Evolutionary conservation across 2,797 vertebrate genomes (phyloP), one percentile per base, ranked within the genome.

Genomic region (Aratinga solstitialis): DNA sequence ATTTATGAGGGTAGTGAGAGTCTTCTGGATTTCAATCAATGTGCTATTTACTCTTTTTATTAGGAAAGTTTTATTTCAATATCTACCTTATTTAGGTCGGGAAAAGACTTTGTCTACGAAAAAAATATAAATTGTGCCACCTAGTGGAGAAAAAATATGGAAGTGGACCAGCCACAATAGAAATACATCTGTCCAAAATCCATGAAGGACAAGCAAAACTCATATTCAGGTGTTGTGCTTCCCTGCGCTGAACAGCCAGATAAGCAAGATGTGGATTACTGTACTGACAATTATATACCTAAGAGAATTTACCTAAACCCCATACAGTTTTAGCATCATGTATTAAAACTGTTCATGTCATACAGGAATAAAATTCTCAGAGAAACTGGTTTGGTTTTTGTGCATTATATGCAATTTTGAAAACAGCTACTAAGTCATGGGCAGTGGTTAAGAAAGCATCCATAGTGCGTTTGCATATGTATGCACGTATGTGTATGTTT

Each of bases 61-160:
- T 92, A 40, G 29, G 48, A 63, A 84, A 89, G 58, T 78, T 91
- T 85, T 88, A 42, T 91, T 96, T 95, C 68, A 61, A 29, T 86
- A 32, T 47, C 84, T 81, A 66, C 34, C 43, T 76, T 62, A 43
- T 76, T 95, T 95, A 83, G 53, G 38, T 62, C 48, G 42, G 24
- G 53, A 29, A 36, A 67, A 90, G 67, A 89, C 47, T 7, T 32
- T 10, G 40, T 78, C 40, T 59, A 93, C 86, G 91, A 97, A 97
- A 97, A 84, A 73, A 97, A 29, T 96, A 97, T 51, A 97, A 97
- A 97, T 96, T 91, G 40, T 93, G 98, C 95, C 97, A 98, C 95
- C 98, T 98, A 96, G 97, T 98, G 98, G 97, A 72, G 15, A 40
- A 78, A 91, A 90, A 74, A 66, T 22, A 53, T 47, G 56, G 18